Conservation (phyloP, 1,140 invertebrate species). For the Philopotamus ludificatus region DNA sequence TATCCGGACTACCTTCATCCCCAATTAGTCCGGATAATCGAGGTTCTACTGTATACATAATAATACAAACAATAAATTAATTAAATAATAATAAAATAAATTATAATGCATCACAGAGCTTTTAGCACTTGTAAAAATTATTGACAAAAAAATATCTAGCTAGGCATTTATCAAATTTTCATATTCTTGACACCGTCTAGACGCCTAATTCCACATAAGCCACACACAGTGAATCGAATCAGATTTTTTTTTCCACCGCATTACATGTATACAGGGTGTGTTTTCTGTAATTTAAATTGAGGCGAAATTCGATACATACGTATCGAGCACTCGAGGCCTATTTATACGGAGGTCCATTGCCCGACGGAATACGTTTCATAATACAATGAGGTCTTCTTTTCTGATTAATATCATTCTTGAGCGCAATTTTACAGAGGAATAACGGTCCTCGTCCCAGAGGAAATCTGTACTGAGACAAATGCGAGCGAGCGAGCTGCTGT, state of each 20-base stretch:
- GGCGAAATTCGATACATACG: too few relatives aligned
- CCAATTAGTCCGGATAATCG: too few relatives aligned
- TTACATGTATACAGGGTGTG: too few relatives aligned
- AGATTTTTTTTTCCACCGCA: too few relatives aligned
- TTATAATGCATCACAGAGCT: too few relatives aligned
- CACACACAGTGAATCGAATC: background rate
- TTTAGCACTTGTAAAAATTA: too few relatives aligned
- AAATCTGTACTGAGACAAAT: slow-evolving; percentile 22
- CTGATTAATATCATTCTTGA: slow-evolving; percentile 17
- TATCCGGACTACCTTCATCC: too few relatives aligned
- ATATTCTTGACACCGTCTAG: background rate
- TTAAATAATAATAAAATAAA: too few relatives aligned
- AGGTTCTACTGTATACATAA: too few relatives aligned
- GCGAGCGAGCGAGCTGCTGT: too few relatives aligned
- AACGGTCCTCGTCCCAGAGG: slow-evolving; percentile 11
- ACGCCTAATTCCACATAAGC: background rate
- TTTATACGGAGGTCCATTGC: background rate
- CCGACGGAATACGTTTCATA: background rate
- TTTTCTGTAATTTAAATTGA: too few relatives aligned
- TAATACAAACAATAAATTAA: too few relatives aligned
- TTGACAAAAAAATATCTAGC: background rate
- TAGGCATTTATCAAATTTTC: background rate
- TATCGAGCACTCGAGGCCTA: background rate
- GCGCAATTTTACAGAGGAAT: slow-evolving; percentile 14
- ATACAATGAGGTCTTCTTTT: slow-evolving; percentile 16